These are phyloP conservation scores for Cryptocephalus primarius DNA, from an alignment of 2,888 invertebrate species.

Conservation along the genomic window DNA sequence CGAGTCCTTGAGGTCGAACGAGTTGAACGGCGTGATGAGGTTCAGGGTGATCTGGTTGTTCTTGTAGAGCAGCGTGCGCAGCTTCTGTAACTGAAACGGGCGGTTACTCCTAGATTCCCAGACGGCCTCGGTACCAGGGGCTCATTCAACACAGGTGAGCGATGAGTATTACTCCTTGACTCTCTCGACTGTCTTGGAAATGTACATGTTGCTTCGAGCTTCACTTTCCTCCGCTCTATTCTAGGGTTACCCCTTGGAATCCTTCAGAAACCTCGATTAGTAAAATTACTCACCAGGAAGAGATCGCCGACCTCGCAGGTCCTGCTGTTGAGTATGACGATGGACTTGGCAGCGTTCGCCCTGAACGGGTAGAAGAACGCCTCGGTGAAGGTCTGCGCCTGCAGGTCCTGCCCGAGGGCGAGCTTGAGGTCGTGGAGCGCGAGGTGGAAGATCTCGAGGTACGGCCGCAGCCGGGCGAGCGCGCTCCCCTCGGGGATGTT, in stretches of 20 bases:
- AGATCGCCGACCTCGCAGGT: conserved; percentile 46
- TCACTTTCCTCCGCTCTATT: no score
- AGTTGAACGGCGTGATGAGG: conserved; percentile 48
- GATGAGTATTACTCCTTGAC: no score
- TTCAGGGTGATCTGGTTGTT: conserved; percentile 51
- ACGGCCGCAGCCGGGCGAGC: neutral
- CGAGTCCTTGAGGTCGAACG: conserved; percentile 42
- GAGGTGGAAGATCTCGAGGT: conserved; percentile 21
- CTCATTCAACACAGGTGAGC: no score
- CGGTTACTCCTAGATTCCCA: no score
- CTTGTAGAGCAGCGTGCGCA: conserved; percentile 33
- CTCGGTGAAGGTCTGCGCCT: conserved; percentile 47
- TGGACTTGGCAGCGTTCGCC: conserved; percentile 61
- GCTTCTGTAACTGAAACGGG: conserved; percentile 23
- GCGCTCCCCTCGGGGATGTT: conserved; percentile 18
- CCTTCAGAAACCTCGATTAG: no score
- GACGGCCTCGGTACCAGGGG: no score
- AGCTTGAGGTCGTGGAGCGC: conserved; percentile 27
- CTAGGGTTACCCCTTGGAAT: no score
- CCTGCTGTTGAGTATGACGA: conserved; percentile 54
- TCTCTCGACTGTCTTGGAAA: no score
- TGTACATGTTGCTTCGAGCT: no score
- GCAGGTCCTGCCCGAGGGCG: conserved; percentile 21
- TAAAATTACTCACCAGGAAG: conserved; percentile 43
- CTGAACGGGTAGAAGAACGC: conserved; percentile 63